Evolutionary conservation across 2,888 invertebrate species (phyloP), one percentile per base, ranked within the genome.

Genomic region (Drosophila mettleri): DNA sequence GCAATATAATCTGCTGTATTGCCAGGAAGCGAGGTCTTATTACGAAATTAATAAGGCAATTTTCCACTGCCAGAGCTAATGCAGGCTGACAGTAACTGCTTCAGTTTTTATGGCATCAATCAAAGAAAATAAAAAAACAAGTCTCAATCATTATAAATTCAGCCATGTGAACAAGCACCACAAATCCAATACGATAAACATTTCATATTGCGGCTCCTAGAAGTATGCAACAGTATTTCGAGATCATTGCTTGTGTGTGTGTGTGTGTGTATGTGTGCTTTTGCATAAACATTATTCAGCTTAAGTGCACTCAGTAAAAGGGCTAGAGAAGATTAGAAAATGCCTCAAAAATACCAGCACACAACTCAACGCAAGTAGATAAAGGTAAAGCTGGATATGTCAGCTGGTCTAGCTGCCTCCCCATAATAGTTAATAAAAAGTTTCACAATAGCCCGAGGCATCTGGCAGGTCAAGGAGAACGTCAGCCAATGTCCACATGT

Each of bases 11-110:
- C 45, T 60, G 46, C 14, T 43, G 45, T 43, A 29, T 36, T 43
- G n/a, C 64, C 34, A 24, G 41, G 34, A 48, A 6, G 8, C 24
- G 16, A 29, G 22, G 58, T 61, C 65, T 60, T 65, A 51, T 58
- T 63, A 69, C 48, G 38, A 66, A 63, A 46, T 80, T 69, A 66
- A 62, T 71, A 52, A 65, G 52, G 38, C 46, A 45, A 54, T 76
- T 69, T 72, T 33, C 24, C n/a, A 22, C 39, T 10, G 27, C 16
- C 27, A 12, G 6, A 45, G 31, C 45, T 41, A 74, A 64, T 61
- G 66, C 54, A 60, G 18, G 52, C 43, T 20, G 39, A 18, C 46
- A 60, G 43, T 12, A 38, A 41, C 24, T 38, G 18, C 4, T n/a
- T 31, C n/a, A 20, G 39, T 6, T 53, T 79, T 67, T 67, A 67